Evolutionary conservation across 2,797 vertebrate species (phyloP), one percentile per base, ranked within the genome.

Genomic region (Muscicapa striata): DNA sequence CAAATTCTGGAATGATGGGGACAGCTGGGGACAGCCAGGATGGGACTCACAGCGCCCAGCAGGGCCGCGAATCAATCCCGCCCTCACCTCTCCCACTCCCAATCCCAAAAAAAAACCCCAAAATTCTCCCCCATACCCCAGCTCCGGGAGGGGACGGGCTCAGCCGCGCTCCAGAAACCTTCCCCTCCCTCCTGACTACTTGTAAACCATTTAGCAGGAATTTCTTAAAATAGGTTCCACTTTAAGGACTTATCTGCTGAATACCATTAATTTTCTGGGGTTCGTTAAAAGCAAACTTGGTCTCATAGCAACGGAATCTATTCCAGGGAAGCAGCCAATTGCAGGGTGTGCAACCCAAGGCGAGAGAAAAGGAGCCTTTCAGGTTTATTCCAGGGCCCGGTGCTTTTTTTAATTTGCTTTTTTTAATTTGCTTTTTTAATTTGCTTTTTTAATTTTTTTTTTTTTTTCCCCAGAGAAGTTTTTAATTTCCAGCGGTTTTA

Each of bases 231-330:
- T 95, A 95, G 90, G 90, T 69, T 96, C 91, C 90, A 91, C 87
- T 93, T 95, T 96, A 92, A 95, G 90, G 92, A 93, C 91, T 96
- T 95, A 80, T 88, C 94, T 93, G 83, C 94, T 86, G 95, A 96
- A 96, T 96, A 41, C 93, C 95, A 97, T 97, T 97, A 93, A 97
- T 97, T 97, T 97, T 94, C 94, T 96, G 84, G 92, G 95, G 87
- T 97, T 97, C 91, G 88, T 97, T 97, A 96, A 97, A 96, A 96
- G 85, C 89, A 96, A 96, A 96, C 95, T 96, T 97, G 94, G 95
- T 97, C 94, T 97, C 96, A 82, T 97, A 94, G 96, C 97, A 97
- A 97, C 95, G 77, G 90, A 68, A 93, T 89, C 94, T 92, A 69
- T 96, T 96, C 92, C 94, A 21, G 87, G 94, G 89, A 78, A 84